Evolutionary conservation across 2,113 vertebrate genomes (phyloP).

Genomic region (Pristiophorus japonicus): DNA sequence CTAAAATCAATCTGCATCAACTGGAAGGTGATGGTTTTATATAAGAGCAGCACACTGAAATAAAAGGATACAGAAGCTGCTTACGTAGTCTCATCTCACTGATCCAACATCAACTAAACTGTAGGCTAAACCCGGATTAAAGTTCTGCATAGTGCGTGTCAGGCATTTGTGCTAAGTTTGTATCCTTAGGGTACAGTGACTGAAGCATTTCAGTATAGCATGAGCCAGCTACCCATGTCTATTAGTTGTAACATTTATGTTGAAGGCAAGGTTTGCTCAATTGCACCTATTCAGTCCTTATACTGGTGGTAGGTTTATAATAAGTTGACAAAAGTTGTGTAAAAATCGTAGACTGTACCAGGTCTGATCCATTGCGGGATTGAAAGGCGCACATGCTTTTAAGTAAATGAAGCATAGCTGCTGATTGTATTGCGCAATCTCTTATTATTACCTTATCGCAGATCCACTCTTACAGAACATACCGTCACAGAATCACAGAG

Average conservation of each 20-base stretch:
- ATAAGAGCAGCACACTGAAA: neutral
- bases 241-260: neutral
- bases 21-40: neutral
- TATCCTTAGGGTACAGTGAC: neutral
- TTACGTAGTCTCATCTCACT: neutral
- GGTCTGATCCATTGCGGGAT: neutral
- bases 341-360: neutral
- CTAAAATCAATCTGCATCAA: conserved; percentile 37
- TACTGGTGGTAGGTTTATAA: neutral
- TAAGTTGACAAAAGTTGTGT: neutral
- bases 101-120: neutral
- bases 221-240: neutral
- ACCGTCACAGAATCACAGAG: too few species aligned
- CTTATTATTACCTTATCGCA: too few species aligned
- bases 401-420: neutral
- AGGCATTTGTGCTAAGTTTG: neutral
- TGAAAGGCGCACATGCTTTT: neutral
- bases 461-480: neutral
- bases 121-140: conserved; percentile 31
- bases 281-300: neutral
- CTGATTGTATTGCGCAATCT: too few species aligned
- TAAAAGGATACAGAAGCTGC: conserved; percentile 9
- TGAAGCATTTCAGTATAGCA: neutral
- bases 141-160: neutral
- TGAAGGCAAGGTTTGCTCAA: neutral